Base-by-base conservation (phyloP, 2,888 invertebrate genomes). In the Oithona nana region DNA sequence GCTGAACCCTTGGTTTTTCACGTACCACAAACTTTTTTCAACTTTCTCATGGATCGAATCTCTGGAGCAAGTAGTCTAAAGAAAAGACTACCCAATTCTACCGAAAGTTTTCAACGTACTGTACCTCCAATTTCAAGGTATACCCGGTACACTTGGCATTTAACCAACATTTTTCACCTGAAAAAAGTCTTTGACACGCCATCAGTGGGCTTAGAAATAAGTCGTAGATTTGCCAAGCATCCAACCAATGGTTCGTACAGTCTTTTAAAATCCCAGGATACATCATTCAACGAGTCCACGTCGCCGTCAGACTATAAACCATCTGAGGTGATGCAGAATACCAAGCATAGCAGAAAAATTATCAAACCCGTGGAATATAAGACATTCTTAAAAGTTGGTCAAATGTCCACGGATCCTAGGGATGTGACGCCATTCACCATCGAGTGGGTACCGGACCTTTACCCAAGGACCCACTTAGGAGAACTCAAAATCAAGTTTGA, bases 131-230 rank as follows among this genome's bases (percentile, higher is more conserved):
- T 81, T 59, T 83, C 83, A 48, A 81, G 79, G 16, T 81, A 82
- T 65, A 81, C 80, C 1, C 82, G 81, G 69, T 82, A 82, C 69
- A 80, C 80, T 0, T 85, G 84, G 82, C 79, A 81, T 67, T 82
- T 86, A 58, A 81, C 80, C 26, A 83, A 81, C 69, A 78, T 83
- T 26, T 70, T 81, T 26, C 83, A 83, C 57, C 79, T 86, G 0
- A 82, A 83, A 69, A 80, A 81, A 68, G 84, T 86, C 67, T 86
- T 87, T 69, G 81, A 81, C 67, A 84, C 81, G 1, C 73, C 79
- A 1, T 72, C 79, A 79, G 77, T 82, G 69, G 77, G 79, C 3
- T 70, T 84, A 28, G 79, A 80, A 68, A 76, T 82, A 16, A 39
- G 39, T 39, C 39, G 39, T 6, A 39, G 16, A 39, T 39, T 39